Evolutionary conservation across 1,140 invertebrate genomes (phyloP).

Genomic region (Acromyrmex echinatior): DNA sequence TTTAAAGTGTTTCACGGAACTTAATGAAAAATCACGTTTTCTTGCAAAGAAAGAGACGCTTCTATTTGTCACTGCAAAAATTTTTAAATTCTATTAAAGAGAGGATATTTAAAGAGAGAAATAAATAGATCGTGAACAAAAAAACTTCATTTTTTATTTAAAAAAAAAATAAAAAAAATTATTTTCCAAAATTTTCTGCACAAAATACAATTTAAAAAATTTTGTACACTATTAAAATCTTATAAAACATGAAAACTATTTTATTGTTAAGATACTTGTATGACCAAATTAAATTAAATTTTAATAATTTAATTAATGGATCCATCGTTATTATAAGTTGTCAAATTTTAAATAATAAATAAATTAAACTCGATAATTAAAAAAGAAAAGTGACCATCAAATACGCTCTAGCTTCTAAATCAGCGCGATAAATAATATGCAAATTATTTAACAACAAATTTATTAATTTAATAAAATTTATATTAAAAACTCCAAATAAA

Average conservation of each 20-base stretch:
- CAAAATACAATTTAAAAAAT: background rate
- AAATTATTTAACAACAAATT: too few relatives aligned
- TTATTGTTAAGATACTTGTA: background rate
- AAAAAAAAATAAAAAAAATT: too few relatives aligned
- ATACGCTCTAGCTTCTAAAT: too few relatives aligned
- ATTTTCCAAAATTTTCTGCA: background rate
- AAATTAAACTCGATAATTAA: too few relatives aligned
- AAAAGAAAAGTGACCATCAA: too few relatives aligned
- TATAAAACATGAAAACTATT: background rate
- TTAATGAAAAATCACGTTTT: background rate
- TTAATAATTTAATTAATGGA: background rate
- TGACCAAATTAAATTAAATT: background rate
- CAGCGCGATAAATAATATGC: too few relatives aligned
- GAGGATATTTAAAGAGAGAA: background rate
- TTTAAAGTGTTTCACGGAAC: background rate
- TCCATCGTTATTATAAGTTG: background rate
- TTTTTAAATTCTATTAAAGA: background rate
- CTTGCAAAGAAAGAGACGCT: background rate
- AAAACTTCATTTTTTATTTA: background rate
- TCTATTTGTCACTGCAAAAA: conserved; percentile 18
- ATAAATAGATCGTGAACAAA: background rate
- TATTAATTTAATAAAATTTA: too few relatives aligned
- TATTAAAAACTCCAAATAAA: too few relatives aligned
- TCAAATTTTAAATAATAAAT: too few relatives aligned
- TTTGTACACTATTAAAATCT: background rate